A percentile compares a stretch with the other conserved stretches of the same genome.
These are phyloP conservation scores for Cataglyphis rosenhaueri DNA, from an alignment of 2,888 invertebrate species.

Conservation along the genomic window DNA sequence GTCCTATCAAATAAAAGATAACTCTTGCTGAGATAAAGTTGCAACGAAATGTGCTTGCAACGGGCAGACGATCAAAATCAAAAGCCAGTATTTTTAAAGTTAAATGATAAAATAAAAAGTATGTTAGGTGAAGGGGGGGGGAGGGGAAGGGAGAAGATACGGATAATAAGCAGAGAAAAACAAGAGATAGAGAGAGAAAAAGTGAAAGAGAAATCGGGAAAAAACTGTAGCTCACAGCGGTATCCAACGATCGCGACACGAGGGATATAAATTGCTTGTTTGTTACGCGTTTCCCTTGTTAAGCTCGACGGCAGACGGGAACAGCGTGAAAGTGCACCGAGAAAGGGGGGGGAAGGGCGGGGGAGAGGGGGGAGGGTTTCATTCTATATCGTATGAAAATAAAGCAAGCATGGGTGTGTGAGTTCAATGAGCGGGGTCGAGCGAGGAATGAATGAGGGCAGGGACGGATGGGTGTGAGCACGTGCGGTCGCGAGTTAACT, in stretches of 20 bases:
- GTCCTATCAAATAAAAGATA: background rate
- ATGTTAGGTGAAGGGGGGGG: background rate
- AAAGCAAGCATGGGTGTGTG: conserved; percentile 62
- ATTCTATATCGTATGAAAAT: conserved; percentile 62
- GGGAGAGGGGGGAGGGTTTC: background rate
- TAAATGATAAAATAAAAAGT: conserved; percentile 11
- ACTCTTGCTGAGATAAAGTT: conserved; percentile 2
- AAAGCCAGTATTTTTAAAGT: background rate
- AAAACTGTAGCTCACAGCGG: background rate
- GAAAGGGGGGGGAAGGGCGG: too few species aligned
- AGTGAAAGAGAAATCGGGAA: background rate
- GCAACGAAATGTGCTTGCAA: background rate
- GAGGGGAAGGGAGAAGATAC: background rate
- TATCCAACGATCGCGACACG: conserved; percentile 32
- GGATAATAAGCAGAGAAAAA: conserved; percentile 3
- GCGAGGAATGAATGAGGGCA: conserved; percentile 47
- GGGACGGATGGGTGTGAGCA: conserved; percentile 50
- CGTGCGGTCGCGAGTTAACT: conserved; percentile 67
- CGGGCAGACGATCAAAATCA: conserved; percentile 16
- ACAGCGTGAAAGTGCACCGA: conserved; percentile 39
- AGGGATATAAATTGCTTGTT: conserved; percentile 53
- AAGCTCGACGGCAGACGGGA: conserved; percentile 25
- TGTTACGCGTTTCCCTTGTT: conserved; percentile 29
- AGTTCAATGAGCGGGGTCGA: conserved; percentile 64
- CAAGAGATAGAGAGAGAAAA: background rate